Conservation (phyloP, 2,797 vertebrate species). For the Steatocranus sp. region DNA sequence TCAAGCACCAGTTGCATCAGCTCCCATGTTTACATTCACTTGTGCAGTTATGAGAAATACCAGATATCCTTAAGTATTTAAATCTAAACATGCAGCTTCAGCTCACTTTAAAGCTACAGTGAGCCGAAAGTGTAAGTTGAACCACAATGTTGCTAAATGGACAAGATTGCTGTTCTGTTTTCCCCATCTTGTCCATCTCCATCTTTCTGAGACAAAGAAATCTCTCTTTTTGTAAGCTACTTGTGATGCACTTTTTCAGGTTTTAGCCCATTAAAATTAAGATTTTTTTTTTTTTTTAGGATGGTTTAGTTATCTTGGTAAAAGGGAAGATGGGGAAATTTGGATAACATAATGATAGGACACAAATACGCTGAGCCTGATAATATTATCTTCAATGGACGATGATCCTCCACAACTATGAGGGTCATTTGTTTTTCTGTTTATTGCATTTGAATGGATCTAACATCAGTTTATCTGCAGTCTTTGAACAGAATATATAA, state of each 20-base stretch:
- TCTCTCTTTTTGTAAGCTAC: neutral
- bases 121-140: neutral
- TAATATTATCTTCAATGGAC: neutral
- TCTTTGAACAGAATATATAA: neutral
- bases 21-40: constrained; percentile 31
- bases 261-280: neutral
- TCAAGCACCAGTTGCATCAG: neutral
- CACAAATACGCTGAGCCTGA: accelerated
- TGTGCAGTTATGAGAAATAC: neutral
- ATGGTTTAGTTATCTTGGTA: neutral
- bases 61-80: constrained; percentile 9
- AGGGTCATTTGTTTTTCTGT: neutral
- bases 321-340: neutral
- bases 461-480: neutral
- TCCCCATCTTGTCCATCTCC: neutral
- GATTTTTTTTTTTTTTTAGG: neutral
- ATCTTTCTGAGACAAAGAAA: neutral
- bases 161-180: neutral
- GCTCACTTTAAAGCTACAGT: constrained; percentile 6
- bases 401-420: neutral
- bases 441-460: neutral
- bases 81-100: neutral
- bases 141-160: neutral
- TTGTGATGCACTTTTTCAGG: neutral
- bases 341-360: neutral